Percentiles rank a stretch among this genome's conserved stretches.
Evolutionary conservation across 2,797 vertebrate genomes (phyloP).

Genomic region (Amblyopsis hoosieri): DNA sequence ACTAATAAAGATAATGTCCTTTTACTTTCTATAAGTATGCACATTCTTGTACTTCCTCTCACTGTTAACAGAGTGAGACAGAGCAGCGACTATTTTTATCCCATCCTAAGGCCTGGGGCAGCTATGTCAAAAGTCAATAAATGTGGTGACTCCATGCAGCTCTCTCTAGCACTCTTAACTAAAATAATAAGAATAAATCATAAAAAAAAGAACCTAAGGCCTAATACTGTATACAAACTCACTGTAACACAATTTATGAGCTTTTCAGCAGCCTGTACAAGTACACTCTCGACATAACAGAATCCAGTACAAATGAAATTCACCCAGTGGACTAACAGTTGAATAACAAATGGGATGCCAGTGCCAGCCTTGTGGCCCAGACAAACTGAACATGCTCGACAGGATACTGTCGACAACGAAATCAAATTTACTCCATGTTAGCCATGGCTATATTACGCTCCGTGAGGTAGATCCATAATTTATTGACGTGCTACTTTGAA

Average conservation of each 20-base stretch:
- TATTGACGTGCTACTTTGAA: slow-evolving; percentile 72
- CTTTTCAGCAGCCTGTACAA: too few relatives aligned
- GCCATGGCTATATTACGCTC: slow-evolving; percentile 67
- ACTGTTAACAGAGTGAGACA: slow-evolving; percentile 55
- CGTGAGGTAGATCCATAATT: slow-evolving; percentile 54
- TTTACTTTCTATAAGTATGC: neutral
- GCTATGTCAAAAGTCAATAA: slow-evolving; percentile 78
- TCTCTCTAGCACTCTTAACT: slow-evolving; percentile 15
- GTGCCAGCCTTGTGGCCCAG: slow-evolving; percentile 60
- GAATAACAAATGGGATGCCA: slow-evolving; percentile 48
- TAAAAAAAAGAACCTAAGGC: neutral
- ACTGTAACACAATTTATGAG: neutral
- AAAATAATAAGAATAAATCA: neutral
- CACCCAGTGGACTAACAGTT: slow-evolving; percentile 24
- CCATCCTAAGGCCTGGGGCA: slow-evolving; percentile 65
- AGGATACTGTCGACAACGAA: slow-evolving; percentile 62
- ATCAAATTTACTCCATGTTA: slow-evolving; percentile 71
- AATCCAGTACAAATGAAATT: slow-evolving; percentile 16
- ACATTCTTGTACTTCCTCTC: slow-evolving; percentile 29
- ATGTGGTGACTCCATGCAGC: slow-evolving; percentile 61
- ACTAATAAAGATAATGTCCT: too few relatives aligned
- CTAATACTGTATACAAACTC: neutral
- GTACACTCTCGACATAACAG: too few relatives aligned
- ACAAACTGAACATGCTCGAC: slow-evolving; percentile 53
- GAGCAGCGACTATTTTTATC: slow-evolving; percentile 71